Evolutionary conservation across 2,888 invertebrate genomes (phyloP), one percentile per base, ranked within the genome.

Genomic region (Crossocerus cetratus): DNA sequence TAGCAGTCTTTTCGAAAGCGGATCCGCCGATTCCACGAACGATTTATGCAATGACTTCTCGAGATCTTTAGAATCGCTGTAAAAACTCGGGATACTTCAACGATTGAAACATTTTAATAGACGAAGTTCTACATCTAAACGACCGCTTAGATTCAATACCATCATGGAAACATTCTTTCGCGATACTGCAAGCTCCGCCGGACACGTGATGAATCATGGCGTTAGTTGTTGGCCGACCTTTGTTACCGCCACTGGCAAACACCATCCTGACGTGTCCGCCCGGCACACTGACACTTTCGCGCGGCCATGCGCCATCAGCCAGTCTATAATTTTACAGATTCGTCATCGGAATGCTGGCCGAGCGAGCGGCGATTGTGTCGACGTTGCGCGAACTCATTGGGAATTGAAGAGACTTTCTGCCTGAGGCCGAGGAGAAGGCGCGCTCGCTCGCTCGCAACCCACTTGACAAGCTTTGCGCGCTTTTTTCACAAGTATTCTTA

Each of bases 281-380:
- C 49, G 49, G 13, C 13, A n/a, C 44, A 43, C 14, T 21, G 63
- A 45, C 64, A 14, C 16, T 44, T 45, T 45, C 49, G 44, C 59
- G 60, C 20, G 59, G 65, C 13, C 14, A 32, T n/a, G n/a, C n/a
- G n/a, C n/a, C 2, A 2, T 11, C 59, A 20, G 22, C 32, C 8
- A 8, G 62, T n/a, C 54, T 57, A 56, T 69, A 72, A 69, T 69
- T 81, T 76, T 69, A 70, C 65, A 42, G 68, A 76, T 72, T 82
- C 61, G 72, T 80, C 78, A 81, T 72, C 70, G 45, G 71, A 65
- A 44, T 22, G 20, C 14, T 32, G 21, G 32, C 57, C 62, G 20
- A 57, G 45, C 43, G 14, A 43, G 23, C 55, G 14, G 23, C 55
- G 14, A 16, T 20, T 45, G 49, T 43, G 21, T n/a, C n/a, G 8